Conservation (phyloP, 2,113 vertebrate species). For the Phylloscopus whistleri region DNA sequence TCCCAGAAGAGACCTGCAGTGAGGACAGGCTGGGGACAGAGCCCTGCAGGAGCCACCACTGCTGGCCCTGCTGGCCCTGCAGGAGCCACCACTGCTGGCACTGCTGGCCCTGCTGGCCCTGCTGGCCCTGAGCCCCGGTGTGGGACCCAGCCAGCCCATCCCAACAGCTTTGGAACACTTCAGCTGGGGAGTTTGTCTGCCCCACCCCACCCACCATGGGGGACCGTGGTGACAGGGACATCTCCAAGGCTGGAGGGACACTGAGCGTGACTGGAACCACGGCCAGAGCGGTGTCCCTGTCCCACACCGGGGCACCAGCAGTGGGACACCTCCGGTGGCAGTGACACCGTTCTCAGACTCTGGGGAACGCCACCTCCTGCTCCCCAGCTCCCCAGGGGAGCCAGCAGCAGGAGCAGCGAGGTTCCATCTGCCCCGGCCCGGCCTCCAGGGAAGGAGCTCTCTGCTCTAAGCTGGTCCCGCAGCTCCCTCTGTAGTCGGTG, state of each 20-base stretch:
- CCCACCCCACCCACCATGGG: neutral
- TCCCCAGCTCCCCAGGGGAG: neutral
- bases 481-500: conserved; percentile 65
- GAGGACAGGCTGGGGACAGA: neutral
- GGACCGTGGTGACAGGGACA: accelerated
- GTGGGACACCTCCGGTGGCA: neutral
- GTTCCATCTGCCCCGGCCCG: neutral
- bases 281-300: neutral
- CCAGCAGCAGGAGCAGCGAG: neutral
- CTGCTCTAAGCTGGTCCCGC: neutral
- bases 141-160: neutral
- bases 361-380: neutral
- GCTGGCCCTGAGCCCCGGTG: too few species aligned
- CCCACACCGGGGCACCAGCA: accelerated
- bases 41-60: neutral
- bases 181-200: neutral
- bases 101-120: neutral
- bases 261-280: neutral
- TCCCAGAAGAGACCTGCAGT: neutral
- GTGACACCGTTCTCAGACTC: accelerated
- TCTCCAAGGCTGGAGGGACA: neutral
- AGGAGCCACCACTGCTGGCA: too few species aligned
- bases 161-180: neutral
- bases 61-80: neutral
- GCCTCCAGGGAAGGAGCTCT: neutral